A percentile compares a stretch with the other conserved stretches of the same genome.
phyloP scores from a whole-genome alignment of 1,140 invertebrate species.

The Saccostrea cuccullata region DNA sequence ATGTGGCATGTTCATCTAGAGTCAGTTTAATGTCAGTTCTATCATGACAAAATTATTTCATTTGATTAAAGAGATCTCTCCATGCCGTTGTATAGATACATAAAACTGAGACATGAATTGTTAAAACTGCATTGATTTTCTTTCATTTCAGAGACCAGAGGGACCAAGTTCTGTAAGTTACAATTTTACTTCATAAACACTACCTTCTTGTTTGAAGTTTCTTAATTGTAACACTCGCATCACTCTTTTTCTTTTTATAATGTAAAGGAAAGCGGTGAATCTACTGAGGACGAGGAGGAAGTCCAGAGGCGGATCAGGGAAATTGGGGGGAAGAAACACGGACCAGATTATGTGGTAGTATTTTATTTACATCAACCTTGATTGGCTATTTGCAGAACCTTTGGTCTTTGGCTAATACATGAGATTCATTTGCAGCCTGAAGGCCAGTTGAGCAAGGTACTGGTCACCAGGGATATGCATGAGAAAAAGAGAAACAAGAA shows the following conservation, averaged over 20 bases:
- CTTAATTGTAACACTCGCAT: neutral
- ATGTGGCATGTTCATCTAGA: neutral
- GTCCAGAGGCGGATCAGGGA: slow-evolving; percentile 28
- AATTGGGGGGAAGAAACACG: slow-evolving; percentile 21
- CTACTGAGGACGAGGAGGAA: neutral
- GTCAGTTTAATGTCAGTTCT: neutral
- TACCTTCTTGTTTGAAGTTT: neutral
- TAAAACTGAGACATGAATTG: neutral
- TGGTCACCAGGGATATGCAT: slow-evolving; percentile 45
- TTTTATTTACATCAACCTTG: neutral
- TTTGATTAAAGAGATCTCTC: neutral
- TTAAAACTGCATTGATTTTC: neutral
- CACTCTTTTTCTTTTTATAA: neutral
- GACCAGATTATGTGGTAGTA: slow-evolving; percentile 28
- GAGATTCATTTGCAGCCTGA: slow-evolving; percentile 6
- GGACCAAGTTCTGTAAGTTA: slow-evolving; percentile 22
- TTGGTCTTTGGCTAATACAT: neutral
- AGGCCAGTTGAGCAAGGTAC: slow-evolving; percentile 36
- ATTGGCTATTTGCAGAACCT: neutral
- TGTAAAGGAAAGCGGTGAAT: neutral
- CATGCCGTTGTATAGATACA: neutral
- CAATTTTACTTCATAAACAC: neutral
- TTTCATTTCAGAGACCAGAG: slow-evolving; percentile 9
- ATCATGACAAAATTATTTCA: neutral
- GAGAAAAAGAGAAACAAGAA: slow-evolving; percentile 41